Percentiles rank a stretch among this genome's conserved stretches.
Conservation (phyloP, 2,888 invertebrate genomes). For the Caenorhabditis macrosperma region DNA sequence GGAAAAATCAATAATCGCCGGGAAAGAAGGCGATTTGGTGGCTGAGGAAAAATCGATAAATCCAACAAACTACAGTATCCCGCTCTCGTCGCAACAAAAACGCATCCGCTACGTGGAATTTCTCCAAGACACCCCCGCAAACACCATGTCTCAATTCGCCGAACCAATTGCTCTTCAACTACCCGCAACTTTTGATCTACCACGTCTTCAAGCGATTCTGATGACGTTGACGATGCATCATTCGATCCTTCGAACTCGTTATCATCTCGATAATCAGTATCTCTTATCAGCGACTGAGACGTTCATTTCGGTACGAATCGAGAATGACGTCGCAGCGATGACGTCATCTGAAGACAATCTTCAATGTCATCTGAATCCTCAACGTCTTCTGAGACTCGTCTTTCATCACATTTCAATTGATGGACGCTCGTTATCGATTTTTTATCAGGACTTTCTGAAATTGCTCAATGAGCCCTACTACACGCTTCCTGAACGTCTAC, state of each 20-base stretch:
- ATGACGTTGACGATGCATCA: constrained; percentile 25
- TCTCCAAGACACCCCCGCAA: background rate
- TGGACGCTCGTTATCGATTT: constrained; percentile 58
- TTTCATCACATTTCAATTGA: constrained; percentile 68
- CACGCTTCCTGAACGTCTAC: background rate
- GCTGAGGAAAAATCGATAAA: background rate
- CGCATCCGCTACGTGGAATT: constrained; percentile 33
- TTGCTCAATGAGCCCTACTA: background rate
- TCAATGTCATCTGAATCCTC: background rate
- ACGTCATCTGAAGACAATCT: background rate
- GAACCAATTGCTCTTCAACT: constrained; percentile 25
- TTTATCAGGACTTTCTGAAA: constrained; percentile 54
- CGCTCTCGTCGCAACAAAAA: constrained; percentile 55
- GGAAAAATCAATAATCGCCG: background rate
- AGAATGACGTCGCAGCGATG: background rate
- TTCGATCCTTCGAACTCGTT: constrained; percentile 35
- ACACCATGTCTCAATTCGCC: constrained; percentile 27
- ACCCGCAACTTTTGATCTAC: background rate
- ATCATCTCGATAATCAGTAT: constrained; percentile 27
- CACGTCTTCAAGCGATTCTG: background rate
- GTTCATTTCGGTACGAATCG: constrained; percentile 1
- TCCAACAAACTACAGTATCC: constrained; percentile 10
- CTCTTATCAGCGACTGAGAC: constrained; percentile 44
- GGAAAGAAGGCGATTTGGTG: background rate
- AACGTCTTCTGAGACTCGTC: constrained; percentile 9